phyloP scores from a whole-genome alignment of 2,888 invertebrate genomes.

The Scaeva pyrastri region DNA sequence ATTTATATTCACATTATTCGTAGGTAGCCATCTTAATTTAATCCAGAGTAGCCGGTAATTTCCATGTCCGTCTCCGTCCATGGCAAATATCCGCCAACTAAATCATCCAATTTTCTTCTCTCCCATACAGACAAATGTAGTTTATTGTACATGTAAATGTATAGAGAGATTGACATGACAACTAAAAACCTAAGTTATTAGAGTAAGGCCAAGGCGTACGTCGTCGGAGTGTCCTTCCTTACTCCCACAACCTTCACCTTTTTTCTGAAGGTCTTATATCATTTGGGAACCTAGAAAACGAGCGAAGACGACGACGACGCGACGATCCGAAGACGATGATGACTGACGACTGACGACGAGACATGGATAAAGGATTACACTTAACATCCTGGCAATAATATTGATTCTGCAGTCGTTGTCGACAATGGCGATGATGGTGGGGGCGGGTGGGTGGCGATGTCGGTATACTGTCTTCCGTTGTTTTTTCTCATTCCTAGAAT shows the following conservation, averaged over 20 bases:
- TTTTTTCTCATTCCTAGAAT: slow-evolving; percentile 26
- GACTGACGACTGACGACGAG: neutral
- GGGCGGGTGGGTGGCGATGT: neutral
- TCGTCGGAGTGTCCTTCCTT: neutral
- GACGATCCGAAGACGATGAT: too few species aligned
- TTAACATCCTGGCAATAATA: slow-evolving; percentile 54
- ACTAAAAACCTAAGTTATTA: slow-evolving; percentile 46
- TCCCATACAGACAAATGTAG: too few species aligned
- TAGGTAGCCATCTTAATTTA: slow-evolving; percentile 1
- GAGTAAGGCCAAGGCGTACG: neutral
- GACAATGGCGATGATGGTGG: neutral
- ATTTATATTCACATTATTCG: too few species aligned
- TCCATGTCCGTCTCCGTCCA: slow-evolving; percentile 40
- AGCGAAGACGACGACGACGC: too few species aligned
- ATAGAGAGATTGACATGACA: slow-evolving; percentile 24
- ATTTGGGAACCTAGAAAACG: too few species aligned
- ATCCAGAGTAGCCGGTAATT: slow-evolving; percentile 33
- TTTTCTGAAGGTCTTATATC: too few species aligned
- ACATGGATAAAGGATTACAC: slow-evolving; percentile 51
- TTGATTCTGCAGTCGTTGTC: slow-evolving; percentile 32
- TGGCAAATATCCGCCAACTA: slow-evolving; percentile 53
- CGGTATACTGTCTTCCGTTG: neutral
- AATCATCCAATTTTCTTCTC: slow-evolving; percentile 52
- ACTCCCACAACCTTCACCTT: neutral
- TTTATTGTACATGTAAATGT: too few species aligned